A percentile compares a stretch with the other conserved stretches of the same genome.
Conservation (phyloP, 37 sponge, comb jelly and placozoan species). For the Chondrilla cf. caribensis region DNA sequence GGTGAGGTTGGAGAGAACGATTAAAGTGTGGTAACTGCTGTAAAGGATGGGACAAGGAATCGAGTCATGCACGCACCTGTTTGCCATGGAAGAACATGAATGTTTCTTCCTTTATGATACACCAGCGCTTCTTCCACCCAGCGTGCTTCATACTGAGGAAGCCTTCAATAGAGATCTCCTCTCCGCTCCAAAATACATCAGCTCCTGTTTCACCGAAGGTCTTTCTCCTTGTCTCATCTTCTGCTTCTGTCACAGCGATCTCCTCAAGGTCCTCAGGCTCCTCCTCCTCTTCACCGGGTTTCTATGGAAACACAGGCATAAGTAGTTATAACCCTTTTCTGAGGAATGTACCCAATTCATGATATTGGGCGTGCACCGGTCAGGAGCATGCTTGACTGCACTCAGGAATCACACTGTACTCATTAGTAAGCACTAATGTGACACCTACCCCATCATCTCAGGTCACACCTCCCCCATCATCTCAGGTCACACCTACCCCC, state of each 20-base stretch:
- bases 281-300: slow-evolving; percentile 44
- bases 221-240: slow-evolving; percentile 15
- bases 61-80: slow-evolving; percentile 28
- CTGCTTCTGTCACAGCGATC: slow-evolving; percentile 21
- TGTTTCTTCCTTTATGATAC: slow-evolving; percentile 76
- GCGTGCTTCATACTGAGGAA: slow-evolving; percentile 61
- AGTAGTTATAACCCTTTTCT: no score
- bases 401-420: no score
- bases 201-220: slow-evolving; percentile 22
- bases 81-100: slow-evolving; percentile 84
- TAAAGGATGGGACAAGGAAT: not conserved
- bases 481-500: no score
- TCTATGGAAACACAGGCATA: slow-evolving; percentile 2
- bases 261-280: slow-evolving; percentile 46
- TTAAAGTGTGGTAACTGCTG: not conserved
- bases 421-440: no score
- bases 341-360: no score
- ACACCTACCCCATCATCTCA: no score
- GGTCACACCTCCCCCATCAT: no score
- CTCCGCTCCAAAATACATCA: slow-evolving; percentile 26
- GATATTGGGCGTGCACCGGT: no score
- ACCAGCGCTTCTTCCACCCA: slow-evolving; percentile 83
- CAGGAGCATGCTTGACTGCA: no score
- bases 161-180: slow-evolving; percentile 56
- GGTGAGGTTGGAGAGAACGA: not conserved